These are phyloP conservation scores for Priocnemis perturbator DNA, from an alignment of 2,888 invertebrate species.

Conservation along the genomic window DNA sequence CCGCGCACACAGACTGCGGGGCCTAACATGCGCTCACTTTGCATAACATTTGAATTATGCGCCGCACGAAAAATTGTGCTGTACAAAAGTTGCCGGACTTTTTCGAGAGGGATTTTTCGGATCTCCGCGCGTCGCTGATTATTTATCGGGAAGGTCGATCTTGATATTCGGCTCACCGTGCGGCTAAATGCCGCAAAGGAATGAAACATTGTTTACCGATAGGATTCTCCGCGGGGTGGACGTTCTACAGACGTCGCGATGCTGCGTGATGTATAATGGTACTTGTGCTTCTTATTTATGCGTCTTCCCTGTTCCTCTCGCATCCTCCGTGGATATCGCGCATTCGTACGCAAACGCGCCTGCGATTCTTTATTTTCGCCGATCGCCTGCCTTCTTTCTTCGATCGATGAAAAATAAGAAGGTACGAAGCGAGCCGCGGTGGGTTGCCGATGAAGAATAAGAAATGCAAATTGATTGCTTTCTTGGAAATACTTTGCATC, in stretches of 20 bases:
- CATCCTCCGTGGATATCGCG: constrained; percentile 18
- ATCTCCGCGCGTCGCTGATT: constrained; percentile 44
- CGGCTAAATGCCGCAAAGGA: constrained; percentile 56
- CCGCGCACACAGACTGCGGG: too few species aligned
- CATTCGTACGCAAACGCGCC: constrained; percentile 15
- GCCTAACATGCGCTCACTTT: too few species aligned
- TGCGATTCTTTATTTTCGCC: background rate
- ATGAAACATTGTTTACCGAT: constrained; percentile 59
- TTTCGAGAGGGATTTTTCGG: too few species aligned
- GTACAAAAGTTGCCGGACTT: too few species aligned
- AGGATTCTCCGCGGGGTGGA: constrained; percentile 20
- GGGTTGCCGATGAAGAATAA: too few species aligned
- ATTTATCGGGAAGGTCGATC: constrained; percentile 59
- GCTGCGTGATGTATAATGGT: constrained; percentile 42
- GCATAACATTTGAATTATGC: too few species aligned
- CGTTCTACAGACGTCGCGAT: constrained; percentile 7
- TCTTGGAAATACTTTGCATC: too few species aligned
- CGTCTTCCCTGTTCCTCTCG: constrained; percentile 13
- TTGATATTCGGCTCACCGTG: constrained; percentile 53
- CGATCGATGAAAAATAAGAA: background rate
- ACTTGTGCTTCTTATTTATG: constrained; percentile 43
- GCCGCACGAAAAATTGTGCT: too few species aligned
- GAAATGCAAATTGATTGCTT: too few species aligned
- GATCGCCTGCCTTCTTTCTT: background rate
- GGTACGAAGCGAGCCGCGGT: too few species aligned